Percentiles rank a stretch among this genome's conserved stretches.
phyloP scores from a whole-genome alignment of 2,888 invertebrate species.

The Drosophila mayaguana region DNA sequence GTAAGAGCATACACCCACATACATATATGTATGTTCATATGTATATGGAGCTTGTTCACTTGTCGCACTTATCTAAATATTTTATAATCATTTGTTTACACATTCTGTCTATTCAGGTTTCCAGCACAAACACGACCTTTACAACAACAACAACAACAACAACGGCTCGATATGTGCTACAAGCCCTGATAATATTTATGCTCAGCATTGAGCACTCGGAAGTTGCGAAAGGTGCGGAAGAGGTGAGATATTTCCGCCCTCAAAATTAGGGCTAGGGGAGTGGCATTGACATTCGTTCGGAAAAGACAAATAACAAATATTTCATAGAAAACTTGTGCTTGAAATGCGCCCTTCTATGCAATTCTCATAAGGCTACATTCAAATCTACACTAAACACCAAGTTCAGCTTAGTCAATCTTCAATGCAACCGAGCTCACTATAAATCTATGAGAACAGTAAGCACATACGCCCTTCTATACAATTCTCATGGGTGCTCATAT shows the following conservation, averaged over 20 bases:
- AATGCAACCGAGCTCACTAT: not conserved
- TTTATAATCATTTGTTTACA: constrained; percentile 64
- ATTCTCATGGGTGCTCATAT: not conserved
- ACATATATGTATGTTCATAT: not conserved
- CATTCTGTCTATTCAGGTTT: constrained; percentile 26
- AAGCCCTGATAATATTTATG: constrained; percentile 29
- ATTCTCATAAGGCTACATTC: not conserved
- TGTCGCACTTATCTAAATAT: constrained; percentile 68
- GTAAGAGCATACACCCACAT: not conserved
- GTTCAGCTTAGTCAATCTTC: too few relatives aligned
- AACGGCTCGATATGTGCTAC: constrained; percentile 3
- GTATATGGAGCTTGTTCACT: constrained; percentile 49
- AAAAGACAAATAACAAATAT: not conserved
- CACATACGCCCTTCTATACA: not conserved
- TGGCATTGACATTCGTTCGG: not conserved
- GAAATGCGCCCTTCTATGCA: not conserved
- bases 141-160: constrained; percentile 9
- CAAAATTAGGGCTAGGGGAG: not conserved
- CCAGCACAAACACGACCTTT: constrained; percentile 35
- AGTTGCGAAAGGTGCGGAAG: constrained; percentile 17
- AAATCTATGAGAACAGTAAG: too few relatives aligned
- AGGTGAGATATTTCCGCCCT: constrained; percentile 10
- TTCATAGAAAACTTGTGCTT: not conserved
- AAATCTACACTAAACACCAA: not conserved
- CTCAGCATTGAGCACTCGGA: constrained; percentile 22